Percentiles rank a stretch among this genome's conserved stretches.
These are phyloP conservation scores for Euzetes globulus DNA, from an alignment of 2,888 invertebrate genomes.

Conservation along the genomic window DNA sequence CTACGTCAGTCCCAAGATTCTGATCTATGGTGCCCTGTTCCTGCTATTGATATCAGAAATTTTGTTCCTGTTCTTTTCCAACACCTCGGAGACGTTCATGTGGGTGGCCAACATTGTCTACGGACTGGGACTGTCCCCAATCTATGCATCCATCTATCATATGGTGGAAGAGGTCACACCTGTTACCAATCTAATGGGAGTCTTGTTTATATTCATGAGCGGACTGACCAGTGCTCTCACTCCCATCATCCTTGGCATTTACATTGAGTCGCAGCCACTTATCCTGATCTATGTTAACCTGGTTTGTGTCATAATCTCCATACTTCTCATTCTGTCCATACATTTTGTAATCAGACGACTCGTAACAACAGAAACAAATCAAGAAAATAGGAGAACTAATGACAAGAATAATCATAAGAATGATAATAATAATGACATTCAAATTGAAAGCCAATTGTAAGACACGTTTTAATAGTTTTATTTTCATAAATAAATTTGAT, in stretches of 20 bases:
- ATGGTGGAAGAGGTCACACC: slow-evolving; percentile 4
- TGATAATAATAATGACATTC: too few relatives aligned
- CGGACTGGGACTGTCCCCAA: not conserved
- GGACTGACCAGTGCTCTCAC: slow-evolving; percentile 4
- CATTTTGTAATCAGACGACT: not conserved
- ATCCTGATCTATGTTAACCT: not conserved
- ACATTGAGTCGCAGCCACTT: not conserved
- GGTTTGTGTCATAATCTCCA: not conserved
- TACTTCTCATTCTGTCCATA: not conserved
- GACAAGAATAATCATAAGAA: too few relatives aligned
- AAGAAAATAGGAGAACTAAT: too few relatives aligned
- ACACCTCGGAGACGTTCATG: not conserved
- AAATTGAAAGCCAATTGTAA: too few relatives aligned
- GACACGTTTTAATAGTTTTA: too few relatives aligned
- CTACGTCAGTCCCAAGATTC: not conserved
- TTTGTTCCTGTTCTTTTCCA: not conserved
- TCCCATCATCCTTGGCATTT: not conserved
- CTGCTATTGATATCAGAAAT: not conserved
- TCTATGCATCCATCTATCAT: not conserved
- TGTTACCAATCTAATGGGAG: slow-evolving; percentile 1
- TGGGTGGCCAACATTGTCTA: not conserved
- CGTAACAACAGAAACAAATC: too few relatives aligned
- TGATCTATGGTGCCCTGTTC: not conserved
- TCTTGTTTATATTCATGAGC: slow-evolving; percentile 15
- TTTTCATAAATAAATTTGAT: too few relatives aligned